Evolutionary conservation across 2,113 vertebrate species (phyloP).

Genomic region (Elachura formosa): DNA sequence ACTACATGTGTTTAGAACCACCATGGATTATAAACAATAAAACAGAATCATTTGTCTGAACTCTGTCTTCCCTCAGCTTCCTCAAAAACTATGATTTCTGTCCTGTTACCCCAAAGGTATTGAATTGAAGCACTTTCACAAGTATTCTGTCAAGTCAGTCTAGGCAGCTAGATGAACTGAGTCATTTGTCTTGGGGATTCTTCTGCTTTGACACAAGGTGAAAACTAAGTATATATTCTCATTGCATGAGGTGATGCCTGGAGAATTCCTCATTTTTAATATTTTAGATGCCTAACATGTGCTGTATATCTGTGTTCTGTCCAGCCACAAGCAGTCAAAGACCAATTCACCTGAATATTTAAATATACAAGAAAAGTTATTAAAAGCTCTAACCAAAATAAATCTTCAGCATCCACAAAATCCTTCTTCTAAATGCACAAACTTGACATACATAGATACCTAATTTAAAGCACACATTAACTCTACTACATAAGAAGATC

Average conservation of each 20-base stretch:
- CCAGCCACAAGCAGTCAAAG: background rate
- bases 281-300: background rate
- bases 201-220: background rate
- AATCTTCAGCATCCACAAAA: background rate
- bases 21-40: background rate
- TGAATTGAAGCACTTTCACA: background rate
- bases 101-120: background rate
- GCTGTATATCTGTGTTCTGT: background rate
- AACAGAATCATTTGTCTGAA: background rate
- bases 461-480: background rate
- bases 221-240: background rate
- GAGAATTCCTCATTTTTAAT: background rate
- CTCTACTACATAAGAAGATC: rapidly evolving
- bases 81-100: background rate
- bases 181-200: background rate
- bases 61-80: background rate
- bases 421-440: background rate
- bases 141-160: background rate
- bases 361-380: background rate
- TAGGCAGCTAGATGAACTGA: background rate
- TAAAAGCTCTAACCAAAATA: background rate
- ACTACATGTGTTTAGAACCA: background rate
- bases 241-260: background rate
- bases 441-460: background rate
- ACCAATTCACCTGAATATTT: background rate